phyloP scores from a whole-genome alignment of 2,888 invertebrate species.

The Entomobrya proxima region DNA sequence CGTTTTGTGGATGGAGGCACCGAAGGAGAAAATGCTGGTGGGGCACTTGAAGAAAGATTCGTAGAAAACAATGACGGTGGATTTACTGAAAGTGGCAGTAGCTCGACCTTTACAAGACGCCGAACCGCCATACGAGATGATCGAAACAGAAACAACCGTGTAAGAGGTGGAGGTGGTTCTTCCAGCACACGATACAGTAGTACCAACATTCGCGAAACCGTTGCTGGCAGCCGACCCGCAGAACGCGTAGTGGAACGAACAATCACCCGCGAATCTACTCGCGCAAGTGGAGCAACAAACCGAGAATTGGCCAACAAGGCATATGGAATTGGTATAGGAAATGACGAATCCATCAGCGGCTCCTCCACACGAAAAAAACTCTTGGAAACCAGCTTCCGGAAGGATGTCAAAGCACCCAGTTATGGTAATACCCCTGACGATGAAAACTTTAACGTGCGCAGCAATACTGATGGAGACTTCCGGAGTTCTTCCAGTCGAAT shows the following conservation, averaged over 20 bases:
- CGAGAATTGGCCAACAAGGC: conserved; percentile 42
- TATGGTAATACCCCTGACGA: conserved; percentile 29
- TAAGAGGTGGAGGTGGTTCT: conserved; percentile 10
- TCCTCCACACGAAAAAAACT: conserved; percentile 27
- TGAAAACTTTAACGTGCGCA: conserved; percentile 35
- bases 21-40: too few relatives aligned
- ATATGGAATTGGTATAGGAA: conserved; percentile 37
- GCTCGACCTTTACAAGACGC: conserved; percentile 26
- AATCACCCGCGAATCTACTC: neutral
- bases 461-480: conserved; percentile 33
- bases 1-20: neutral
- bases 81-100: neutral
- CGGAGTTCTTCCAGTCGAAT: neutral
- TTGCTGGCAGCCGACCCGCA: neutral
- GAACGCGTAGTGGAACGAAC: neutral
- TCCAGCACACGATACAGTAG: conserved; percentile 35
- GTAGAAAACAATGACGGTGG: conserved; percentile 7
- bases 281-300: conserved; percentile 13
- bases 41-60: conserved; percentile 37
- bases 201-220: conserved; percentile 29
- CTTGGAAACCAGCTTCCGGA: conserved; percentile 39
- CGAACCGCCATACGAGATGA: conserved; percentile 20
- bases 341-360: conserved; percentile 33
- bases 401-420: conserved; percentile 37
- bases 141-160: neutral